Evolutionary conservation across 1,140 invertebrate species (phyloP), one percentile per base, ranked within the genome.

Genomic region (Ruditapes philippinarum): DNA sequence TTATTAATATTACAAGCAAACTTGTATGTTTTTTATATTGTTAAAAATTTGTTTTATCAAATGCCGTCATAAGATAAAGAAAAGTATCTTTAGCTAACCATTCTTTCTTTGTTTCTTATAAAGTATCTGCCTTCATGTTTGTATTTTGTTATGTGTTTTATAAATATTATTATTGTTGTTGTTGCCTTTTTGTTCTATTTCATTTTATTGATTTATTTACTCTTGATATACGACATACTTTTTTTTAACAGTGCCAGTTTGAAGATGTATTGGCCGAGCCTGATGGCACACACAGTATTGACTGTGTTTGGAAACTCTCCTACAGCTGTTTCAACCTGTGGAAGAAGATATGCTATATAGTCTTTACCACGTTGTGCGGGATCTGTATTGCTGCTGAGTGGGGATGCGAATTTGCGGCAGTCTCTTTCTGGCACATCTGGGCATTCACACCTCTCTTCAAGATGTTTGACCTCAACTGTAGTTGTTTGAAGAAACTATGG

Each of bases 211-310:
- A n/a, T n/a, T n/a, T n/a, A n/a, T n/a, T n/a, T n/a, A n/a, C n/a
- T n/a, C n/a, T n/a, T n/a, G n/a, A n/a, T n/a, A n/a, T n/a, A n/a
- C n/a, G n/a, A n/a, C n/a, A n/a, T n/a, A n/a, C n/a, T n/a, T n/a
- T n/a, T n/a, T n/a, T n/a, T n/a, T n/a, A n/a, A 12, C 60, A 95
- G 94, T 89, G 91, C 11, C 62, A 84, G 17, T 98, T 97, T 97
- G 97, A 97, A 89, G 97, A 98, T 90, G 97, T 98, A 60, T 97
- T 98, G 60, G 98, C 97, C 0, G 98, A 98, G 95, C 97, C 97
- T 9, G 97, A 97, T 81, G 97, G 97, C 4, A 97, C 97, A 4
- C 96, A 97, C 57, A 97, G 97, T 89, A 97, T 97, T 2, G 97
- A 97, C 94, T 97, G 97, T 93, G 97, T 97, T 45, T 98, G 98